Base-by-base conservation (phyloP, 1,140 invertebrate genomes). In the Aculops lycopersici region DNA sequence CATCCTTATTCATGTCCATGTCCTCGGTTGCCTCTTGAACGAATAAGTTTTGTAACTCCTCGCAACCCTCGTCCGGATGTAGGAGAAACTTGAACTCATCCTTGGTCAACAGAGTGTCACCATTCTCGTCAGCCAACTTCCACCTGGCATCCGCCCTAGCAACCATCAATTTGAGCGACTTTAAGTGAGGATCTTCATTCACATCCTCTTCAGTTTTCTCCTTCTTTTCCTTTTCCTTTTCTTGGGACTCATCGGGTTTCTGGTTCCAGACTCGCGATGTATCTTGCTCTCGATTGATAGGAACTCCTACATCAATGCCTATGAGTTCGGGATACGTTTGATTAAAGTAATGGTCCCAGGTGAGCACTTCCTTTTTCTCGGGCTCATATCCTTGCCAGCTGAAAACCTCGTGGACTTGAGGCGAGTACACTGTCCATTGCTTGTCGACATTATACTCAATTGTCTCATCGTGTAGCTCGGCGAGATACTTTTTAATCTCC, bases 1-100 rank as follows among this genome's bases (percentile, higher is more conserved):
- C 72, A 64, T 92, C 81, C 52, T 73, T 72, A 59, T 98, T 74
- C 51, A 80, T 86, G 53, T 98, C 90, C 54, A 97, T 84, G 54
- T 95, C 88, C 57, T 92, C 83, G 53, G 94, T 68, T 0, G 90
- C 94, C 64, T 98, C 90, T 1, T 45, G 49, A 0, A 95, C 74
- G 15, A 97, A 76, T 42, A 95, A 67, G 49, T 86, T 73, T 46
- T 70, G 69, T 78, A 94, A 92, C 19, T 40, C 21, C 44, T 71
- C 67, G 45, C 70, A 70, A n/a, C 24, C 24, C 49, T 97, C 84
- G 57, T 97, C 90, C 0, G 90, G 90, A 61, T 97, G 90, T 21
- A 97, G 60, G 54, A 97, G 97, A 17, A 71, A 68, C 1, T 67
- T 62, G 52, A 92, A 94, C 57, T 95, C 88, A 24, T 77, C 72